Percentiles rank a stretch among this genome's conserved stretches.
Evolutionary conservation across 2,113 vertebrate genomes (phyloP).

Genomic region (Neodontobutis hainanensis): DNA sequence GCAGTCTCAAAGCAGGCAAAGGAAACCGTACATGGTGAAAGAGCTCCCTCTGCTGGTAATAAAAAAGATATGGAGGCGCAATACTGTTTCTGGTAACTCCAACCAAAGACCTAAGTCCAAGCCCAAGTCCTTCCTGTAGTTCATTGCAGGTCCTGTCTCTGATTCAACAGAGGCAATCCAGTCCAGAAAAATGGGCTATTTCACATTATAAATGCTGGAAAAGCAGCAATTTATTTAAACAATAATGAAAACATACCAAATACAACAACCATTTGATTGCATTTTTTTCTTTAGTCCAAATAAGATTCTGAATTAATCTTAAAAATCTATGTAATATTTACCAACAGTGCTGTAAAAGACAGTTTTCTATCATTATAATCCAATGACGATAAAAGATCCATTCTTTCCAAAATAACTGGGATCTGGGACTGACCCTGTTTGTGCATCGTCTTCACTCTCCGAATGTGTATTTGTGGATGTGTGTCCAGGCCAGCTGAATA

Average conservation of each 20-base stretch:
- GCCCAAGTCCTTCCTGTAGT: constrained; percentile 28
- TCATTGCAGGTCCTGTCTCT: constrained; percentile 31
- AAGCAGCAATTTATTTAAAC: constrained; percentile 70
- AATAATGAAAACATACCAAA: constrained; percentile 52
- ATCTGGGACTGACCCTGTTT: constrained; percentile 79
- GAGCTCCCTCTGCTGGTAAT: constrained; percentile 64
- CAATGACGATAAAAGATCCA: constrained; percentile 59
- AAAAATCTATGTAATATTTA: constrained; percentile 70
- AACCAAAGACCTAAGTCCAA: constrained; percentile 11
- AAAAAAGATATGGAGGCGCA: constrained; percentile 59
- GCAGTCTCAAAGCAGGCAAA: constrained; percentile 28
- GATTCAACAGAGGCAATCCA: constrained; percentile 38
- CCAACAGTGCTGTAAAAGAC: constrained; percentile 75
- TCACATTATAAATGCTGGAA: constrained; percentile 81
- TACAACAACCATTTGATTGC: constrained; percentile 43
- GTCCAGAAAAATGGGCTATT: constrained; percentile 59
- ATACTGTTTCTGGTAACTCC: constrained; percentile 60
- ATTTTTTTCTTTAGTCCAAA: constrained; percentile 56
- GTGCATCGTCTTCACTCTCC: constrained; percentile 68
- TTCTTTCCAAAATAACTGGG: constrained; percentile 62
- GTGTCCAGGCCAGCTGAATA: constrained; percentile 74
- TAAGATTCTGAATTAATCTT: constrained; percentile 66
- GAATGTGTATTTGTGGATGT: constrained; percentile 22
- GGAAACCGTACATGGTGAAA: constrained; percentile 32
- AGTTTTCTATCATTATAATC: constrained; percentile 63